Percentiles rank a stretch among this genome's conserved stretches.
These are phyloP conservation scores for Exocentrus adspersus DNA, from an alignment of 2,888 invertebrate species.

Conservation along the genomic window DNA sequence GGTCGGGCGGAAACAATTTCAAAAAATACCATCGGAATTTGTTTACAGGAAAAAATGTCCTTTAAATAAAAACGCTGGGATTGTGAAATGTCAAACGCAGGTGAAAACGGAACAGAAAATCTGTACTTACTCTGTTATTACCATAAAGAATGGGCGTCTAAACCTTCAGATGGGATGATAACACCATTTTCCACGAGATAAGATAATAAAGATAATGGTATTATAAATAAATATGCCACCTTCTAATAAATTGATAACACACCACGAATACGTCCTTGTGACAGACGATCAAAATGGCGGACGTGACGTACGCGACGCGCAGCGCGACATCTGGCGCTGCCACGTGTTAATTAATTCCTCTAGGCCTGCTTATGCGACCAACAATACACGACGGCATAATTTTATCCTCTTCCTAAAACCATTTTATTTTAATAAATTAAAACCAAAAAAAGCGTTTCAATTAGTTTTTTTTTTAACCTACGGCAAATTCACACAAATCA, in stretches of 20 bases:
- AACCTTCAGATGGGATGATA: conserved; percentile 34
- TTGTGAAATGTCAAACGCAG: conserved; percentile 39
- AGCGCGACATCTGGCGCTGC: conserved; percentile 11
- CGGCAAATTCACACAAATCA: too few species aligned
- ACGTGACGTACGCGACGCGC: conserved; percentile 19
- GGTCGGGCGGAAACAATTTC: neutral
- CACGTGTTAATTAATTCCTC: neutral
- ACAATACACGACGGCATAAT: conserved; percentile 11
- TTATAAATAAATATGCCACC: conserved; percentile 28
- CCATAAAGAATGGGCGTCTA: conserved; percentile 23
- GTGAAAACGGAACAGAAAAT: conserved; percentile 31
- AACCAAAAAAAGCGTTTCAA: too few species aligned
- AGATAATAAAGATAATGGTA: conserved; percentile 33
- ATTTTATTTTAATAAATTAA: too few species aligned
- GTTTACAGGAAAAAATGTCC: conserved; percentile 27
- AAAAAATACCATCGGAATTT: conserved; percentile 14
- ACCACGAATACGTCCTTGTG: conserved; percentile 29
- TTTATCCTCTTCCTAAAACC: too few species aligned
- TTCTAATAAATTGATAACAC: conserved; percentile 26
- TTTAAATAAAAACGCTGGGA: conserved; percentile 1
- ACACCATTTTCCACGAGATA: conserved; percentile 41
- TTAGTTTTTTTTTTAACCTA: too few species aligned
- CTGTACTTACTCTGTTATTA: conserved; percentile 26
- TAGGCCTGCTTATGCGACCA: conserved; percentile 11
- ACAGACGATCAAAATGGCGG: conserved; percentile 28